A percentile compares a stretch with the other conserved stretches of the same genome.
Conservation (phyloP, 1,140 invertebrate species). For the Drosophila sulfurigaster region DNA sequence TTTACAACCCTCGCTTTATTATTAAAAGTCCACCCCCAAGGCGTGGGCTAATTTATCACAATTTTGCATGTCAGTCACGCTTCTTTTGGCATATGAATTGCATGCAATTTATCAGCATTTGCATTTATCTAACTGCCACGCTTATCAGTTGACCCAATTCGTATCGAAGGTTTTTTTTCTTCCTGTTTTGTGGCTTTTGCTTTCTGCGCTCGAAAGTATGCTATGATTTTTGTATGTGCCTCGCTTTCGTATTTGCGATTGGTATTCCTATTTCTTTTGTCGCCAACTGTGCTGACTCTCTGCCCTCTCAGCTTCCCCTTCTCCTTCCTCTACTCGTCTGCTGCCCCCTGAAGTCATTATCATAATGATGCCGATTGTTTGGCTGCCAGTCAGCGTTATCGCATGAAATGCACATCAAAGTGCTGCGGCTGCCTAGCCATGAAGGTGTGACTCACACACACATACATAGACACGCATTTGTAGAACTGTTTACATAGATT, state of each 20-base stretch:
- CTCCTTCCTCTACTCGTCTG: neutral
- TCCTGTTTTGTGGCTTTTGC: neutral
- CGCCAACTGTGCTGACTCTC: neutral
- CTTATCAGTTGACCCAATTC: constrained; percentile 61
- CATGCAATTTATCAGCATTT: constrained; percentile 75
- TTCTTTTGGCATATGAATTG: constrained; percentile 67
- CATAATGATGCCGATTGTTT: constrained; percentile 56
- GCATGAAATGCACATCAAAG: constrained; percentile 54
- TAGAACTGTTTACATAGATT: constrained; percentile 47
- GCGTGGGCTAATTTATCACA: constrained; percentile 17
- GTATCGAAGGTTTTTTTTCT: constrained; percentile 14
- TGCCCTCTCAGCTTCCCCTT: neutral
- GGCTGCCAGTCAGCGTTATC: constrained; percentile 27
- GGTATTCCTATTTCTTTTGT: constrained; percentile 1
- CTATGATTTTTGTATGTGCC: constrained; percentile 39
- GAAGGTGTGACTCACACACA: constrained; percentile 38
- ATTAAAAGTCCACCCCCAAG: no score
- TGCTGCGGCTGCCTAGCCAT: neutral
- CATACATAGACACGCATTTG: neutral
- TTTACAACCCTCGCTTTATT: neutral
- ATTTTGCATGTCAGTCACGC: constrained; percentile 77
- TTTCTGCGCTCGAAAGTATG: constrained; percentile 45
- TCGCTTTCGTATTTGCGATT: neutral
- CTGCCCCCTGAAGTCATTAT: constrained; percentile 40
- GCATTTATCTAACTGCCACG: constrained; percentile 39